Base-by-base conservation (phyloP, 2,797 vertebrate species). In the Glyptemys insculpta region DNA sequence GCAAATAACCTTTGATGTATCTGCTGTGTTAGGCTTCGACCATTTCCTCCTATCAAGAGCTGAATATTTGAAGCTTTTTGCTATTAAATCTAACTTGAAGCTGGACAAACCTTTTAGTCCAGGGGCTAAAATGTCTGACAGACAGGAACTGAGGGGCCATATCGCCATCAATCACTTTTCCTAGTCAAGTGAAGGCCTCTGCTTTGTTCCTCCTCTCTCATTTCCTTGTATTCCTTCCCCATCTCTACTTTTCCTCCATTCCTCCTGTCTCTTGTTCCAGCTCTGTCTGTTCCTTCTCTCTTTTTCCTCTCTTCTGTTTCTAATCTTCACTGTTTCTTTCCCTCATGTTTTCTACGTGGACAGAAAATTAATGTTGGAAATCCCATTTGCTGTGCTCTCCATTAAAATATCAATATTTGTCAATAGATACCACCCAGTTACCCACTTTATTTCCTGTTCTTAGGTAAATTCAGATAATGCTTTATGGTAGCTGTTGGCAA, bases 51-150 rank as follows among this genome's bases (percentile, higher is more conserved):
- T 91, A 50, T 44, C 29, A 78, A 81, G 56, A 92, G 5, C 19
- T 72, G 37, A 87, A 56, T 83, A 83, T 84, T 85, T 94, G 93
- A 93, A 91, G 52, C 1, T 65, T 86, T 16, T 87, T 59, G n/a
- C 25, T 87, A 5, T 1, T 62, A 12, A 57, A 95, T 89, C 89
- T 52, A 18, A 65, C 79, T 27, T 62, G 0, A 0, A 86, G 27
- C 21, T 74, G 34, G 52, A 85, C 47, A 90, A 87, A 93, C 12
- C 5, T 92, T 85, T 92, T 82, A 78, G 68, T 74, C n/a, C 65
- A 21, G 50, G 49, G 27, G 83, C 41, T 91, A 81, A 0, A 25
- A 49, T 29, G 90, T 1, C 18, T n/a, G 25, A 49, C 44, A 78
- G 44, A 62, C 29, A 84, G 47, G 80, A 94, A 92, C 92, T 29